Percentiles rank a stretch among this genome's conserved stretches.
These are phyloP conservation scores for Trichomalopsis sarcophagae DNA, from an alignment of 1,140 invertebrate species.

Conservation along the genomic window DNA sequence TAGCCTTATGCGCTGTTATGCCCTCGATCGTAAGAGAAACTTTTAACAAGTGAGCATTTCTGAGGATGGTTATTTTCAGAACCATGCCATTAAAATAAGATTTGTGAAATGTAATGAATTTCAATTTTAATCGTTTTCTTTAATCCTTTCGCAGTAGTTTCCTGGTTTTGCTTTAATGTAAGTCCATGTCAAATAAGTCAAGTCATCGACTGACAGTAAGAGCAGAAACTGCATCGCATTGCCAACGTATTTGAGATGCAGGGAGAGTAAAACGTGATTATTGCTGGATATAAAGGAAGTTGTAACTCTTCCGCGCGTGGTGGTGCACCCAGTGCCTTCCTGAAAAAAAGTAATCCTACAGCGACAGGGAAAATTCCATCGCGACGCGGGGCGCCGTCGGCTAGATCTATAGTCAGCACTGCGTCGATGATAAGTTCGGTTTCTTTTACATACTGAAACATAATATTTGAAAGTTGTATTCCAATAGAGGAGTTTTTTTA, in stretches of 20 bases:
- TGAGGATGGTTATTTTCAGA: not conserved
- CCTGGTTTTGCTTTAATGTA: conserved; percentile 12
- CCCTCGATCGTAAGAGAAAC: not conserved
- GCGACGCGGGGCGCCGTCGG: not conserved
- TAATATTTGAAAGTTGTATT: too few species aligned
- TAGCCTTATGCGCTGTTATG: not conserved
- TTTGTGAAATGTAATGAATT: not conserved
- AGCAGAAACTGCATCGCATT: not conserved
- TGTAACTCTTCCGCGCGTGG: not conserved
- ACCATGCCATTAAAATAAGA: too few species aligned
- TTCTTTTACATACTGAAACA: too few species aligned
- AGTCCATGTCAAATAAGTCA: not conserved
- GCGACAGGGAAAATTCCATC: not conserved
- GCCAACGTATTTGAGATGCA: not conserved
- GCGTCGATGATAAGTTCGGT: not conserved
- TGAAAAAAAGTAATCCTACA: conserved; percentile 5
- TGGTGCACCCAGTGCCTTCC: not conserved
- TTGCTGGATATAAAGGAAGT: conserved; percentile 36
- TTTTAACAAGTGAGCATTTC: not conserved
- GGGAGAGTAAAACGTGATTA: conserved; percentile 36
- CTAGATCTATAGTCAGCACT: not conserved
- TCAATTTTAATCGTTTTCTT: too few species aligned
- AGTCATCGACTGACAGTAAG: not conserved
- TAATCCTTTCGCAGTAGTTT: too few species aligned
- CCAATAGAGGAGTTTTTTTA: too few species aligned